phyloP scores from a whole-genome alignment of 2,888 invertebrate species.

The Catocala sponsa region DNA sequence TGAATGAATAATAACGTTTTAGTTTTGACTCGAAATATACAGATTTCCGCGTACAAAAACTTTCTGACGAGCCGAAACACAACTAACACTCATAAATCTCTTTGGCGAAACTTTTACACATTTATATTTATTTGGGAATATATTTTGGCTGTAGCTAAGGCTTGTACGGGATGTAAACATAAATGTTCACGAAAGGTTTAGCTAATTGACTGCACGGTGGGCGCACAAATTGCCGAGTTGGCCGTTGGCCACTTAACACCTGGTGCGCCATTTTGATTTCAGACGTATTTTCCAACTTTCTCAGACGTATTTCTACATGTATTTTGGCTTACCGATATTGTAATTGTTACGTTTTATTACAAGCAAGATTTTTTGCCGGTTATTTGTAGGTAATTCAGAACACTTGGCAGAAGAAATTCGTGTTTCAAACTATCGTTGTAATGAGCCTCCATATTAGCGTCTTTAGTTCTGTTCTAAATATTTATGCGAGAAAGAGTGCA shows the following conservation, averaged over 20 bases:
- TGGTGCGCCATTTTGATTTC: conserved; percentile 24
- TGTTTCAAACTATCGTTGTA: too few relatives aligned
- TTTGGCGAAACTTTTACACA: conserved; percentile 2
- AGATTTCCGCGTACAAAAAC: not conserved
- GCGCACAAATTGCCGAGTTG: conserved; percentile 39
- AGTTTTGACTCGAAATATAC: not conserved
- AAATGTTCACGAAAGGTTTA: conserved; percentile 29
- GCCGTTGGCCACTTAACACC: conserved; percentile 38
- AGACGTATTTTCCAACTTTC: conserved; percentile 12
- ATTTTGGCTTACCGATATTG: conserved; percentile 6
- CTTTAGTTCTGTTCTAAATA: too few relatives aligned
- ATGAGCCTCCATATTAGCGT: too few relatives aligned
- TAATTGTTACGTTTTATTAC: conserved; percentile 12
- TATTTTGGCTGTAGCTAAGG: not conserved
- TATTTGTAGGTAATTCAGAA: too few relatives aligned
- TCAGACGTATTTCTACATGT: conserved; percentile 11
- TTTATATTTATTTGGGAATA: conserved; percentile 8
- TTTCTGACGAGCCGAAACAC: conserved; percentile 2
- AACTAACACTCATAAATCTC: not conserved
- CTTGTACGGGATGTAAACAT: conserved; percentile 4
- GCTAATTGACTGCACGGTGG: conserved; percentile 47
- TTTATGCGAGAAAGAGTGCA: too few relatives aligned
- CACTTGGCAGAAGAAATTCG: too few relatives aligned
- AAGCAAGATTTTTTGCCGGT: not conserved
- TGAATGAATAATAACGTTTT: not conserved